A percentile compares a stretch with the other conserved stretches of the same genome.
Evolutionary conservation across 2,888 invertebrate genomes (phyloP).

Genomic region (Agonum fuliginosum): DNA sequence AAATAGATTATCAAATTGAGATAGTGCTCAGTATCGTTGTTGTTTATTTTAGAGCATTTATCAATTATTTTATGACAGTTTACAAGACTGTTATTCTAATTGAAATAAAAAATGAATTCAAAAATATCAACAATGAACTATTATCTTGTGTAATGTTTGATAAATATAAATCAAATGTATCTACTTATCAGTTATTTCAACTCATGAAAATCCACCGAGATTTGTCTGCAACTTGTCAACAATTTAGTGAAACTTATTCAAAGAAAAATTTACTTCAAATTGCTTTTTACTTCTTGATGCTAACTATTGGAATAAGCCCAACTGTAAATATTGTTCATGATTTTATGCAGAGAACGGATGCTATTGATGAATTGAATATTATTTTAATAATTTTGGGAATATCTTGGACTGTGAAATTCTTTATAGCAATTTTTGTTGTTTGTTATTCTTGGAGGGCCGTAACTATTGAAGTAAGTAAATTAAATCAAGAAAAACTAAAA

Average conservation of each 20-base stretch:
- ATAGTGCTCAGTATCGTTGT: background rate
- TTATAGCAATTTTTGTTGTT: background rate
- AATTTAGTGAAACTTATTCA: background rate
- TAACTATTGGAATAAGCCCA: background rate
- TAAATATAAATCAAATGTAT: background rate
- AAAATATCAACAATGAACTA: background rate
- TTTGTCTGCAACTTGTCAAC: background rate
- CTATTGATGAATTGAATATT: background rate
- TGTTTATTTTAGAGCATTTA: background rate
- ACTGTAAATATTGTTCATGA: conserved; percentile 8
- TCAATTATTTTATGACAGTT: background rate
- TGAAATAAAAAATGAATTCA: conserved; percentile 15
- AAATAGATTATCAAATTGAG: background rate
- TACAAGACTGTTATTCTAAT: background rate
- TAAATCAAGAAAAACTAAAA: background rate
- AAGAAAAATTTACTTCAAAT: conserved; percentile 1
- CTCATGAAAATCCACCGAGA: background rate
- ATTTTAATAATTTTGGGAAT: conserved; percentile 13
- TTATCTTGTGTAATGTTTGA: background rate
- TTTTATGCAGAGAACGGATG: background rate
- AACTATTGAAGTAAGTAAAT: background rate
- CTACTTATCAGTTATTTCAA: background rate
- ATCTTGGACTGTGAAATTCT: background rate
- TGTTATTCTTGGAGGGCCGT: background rate
- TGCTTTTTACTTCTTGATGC: background rate